Percentiles rank a stretch among this genome's conserved stretches.
Conservation (phyloP, 1,140 invertebrate species). For the Popillia japonica region DNA sequence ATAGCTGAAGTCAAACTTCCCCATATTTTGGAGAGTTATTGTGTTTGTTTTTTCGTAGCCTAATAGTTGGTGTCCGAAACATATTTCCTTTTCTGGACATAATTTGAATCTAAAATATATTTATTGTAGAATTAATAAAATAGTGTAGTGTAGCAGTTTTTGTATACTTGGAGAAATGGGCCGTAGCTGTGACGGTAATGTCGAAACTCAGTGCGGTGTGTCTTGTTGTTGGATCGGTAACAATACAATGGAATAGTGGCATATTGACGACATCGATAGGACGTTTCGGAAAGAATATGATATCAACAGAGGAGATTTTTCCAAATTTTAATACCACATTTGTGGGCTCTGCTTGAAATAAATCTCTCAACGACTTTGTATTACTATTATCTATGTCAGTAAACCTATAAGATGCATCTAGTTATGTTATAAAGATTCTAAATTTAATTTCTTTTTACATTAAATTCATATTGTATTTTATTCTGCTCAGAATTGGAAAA, state of each 20-base stretch:
- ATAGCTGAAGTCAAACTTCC: slow-evolving; percentile 53
- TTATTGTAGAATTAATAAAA: background rate
- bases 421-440: background rate
- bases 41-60: slow-evolving; percentile 42
- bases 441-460: slow-evolving; percentile 33
- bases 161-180: slow-evolving; percentile 42
- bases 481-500: slow-evolving; percentile 41
- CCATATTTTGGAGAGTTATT: slow-evolving; percentile 50
- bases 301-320: slow-evolving; percentile 24
- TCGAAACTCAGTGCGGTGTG: slow-evolving; percentile 31
- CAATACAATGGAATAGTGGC: slow-evolving; percentile 40
- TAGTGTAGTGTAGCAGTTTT: background rate
- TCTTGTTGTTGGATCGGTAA: slow-evolving; percentile 41
- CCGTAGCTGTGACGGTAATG: slow-evolving; percentile 41
- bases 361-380: background rate
- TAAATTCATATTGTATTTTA: slow-evolving; percentile 44
- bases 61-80: slow-evolving; percentile 52
- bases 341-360: slow-evolving; percentile 7
- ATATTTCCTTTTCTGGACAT: slow-evolving; percentile 49
- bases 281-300: slow-evolving; percentile 30
- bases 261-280: slow-evolving; percentile 41
- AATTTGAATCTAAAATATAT: slow-evolving; percentile 49
- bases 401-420: slow-evolving; percentile 20
- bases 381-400: background rate
- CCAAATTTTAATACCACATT: background rate